Conservation (phyloP, 2,888 invertebrate species). For the Diogma glabrata region DNA sequence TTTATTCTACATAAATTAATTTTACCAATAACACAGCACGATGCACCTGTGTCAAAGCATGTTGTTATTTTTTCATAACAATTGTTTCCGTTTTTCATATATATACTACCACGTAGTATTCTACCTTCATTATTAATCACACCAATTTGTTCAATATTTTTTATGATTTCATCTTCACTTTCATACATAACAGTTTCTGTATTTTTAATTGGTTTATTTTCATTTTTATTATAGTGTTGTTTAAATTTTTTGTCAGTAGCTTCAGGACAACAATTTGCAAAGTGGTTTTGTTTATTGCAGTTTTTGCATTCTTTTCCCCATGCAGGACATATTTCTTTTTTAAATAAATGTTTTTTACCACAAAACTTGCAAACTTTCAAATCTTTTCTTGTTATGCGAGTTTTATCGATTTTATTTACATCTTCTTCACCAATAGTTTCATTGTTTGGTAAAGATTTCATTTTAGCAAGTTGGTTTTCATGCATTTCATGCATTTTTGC, state of each 20-base stretch:
- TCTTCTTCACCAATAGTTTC: not conserved
- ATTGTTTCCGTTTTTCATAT: too few relatives aligned
- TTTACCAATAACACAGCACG: too few relatives aligned
- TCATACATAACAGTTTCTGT: too few relatives aligned
- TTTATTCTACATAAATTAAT: too few relatives aligned
- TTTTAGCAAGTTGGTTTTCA: not conserved
- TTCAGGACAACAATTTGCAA: not conserved
- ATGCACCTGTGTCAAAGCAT: too few relatives aligned
- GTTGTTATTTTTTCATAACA: too few relatives aligned
- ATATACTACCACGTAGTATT: too few relatives aligned
- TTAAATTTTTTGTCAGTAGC: not conserved
- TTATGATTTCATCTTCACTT: too few relatives aligned
- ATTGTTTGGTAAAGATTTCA: too few relatives aligned
- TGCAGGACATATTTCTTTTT: too few relatives aligned
- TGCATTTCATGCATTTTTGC: not conserved
- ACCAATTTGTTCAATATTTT: not conserved
- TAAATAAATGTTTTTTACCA: not conserved
- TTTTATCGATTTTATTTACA: not conserved
- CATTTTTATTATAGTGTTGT: not conserved
- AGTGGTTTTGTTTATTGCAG: not conserved
- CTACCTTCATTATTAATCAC: not conserved
- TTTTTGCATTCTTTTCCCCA: not conserved
- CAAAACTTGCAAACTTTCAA: not conserved
- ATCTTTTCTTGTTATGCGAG: not conserved
- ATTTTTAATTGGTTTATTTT: not conserved